Conservation (phyloP, 1,140 invertebrate genomes). For the Psilanteris sp. region DNA sequence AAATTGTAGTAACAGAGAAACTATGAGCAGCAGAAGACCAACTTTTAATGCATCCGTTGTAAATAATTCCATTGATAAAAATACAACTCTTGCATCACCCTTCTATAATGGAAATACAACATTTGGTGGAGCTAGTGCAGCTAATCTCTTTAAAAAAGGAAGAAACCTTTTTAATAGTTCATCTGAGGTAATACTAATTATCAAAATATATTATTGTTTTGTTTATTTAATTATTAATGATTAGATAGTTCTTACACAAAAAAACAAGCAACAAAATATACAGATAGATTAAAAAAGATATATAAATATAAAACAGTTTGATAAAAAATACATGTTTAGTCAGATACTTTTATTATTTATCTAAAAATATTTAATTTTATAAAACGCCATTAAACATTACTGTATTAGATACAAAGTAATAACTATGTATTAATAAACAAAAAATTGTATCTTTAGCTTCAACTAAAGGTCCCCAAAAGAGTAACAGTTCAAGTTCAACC, state of each 20-base stretch:
- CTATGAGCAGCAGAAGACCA: constrained; percentile 79
- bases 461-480: constrained; percentile 73
- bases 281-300: no score
- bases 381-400: no score
- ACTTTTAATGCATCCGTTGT: constrained; percentile 82
- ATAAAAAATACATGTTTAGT: no score
- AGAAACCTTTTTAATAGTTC: constrained; percentile 72
- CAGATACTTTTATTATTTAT: no score
- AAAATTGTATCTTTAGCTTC: constrained; percentile 66
- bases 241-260: no score
- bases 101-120: constrained; percentile 90
- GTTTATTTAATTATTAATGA: no score
- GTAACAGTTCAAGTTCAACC: constrained; percentile 79
- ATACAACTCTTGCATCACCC: constrained; percentile 80
- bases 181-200: constrained; percentile 59
- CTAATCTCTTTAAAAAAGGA: constrained; percentile 82
- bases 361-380: no score
- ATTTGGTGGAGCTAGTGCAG: constrained; percentile 86
- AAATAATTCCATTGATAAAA: constrained; percentile 71
- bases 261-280: no score
- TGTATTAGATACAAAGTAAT: background rate
- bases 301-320: no score
- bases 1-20: constrained; percentile 70
- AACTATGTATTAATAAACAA: constrained; percentile 5
- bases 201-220: background rate